These are phyloP conservation scores for Eugnorisma glareosa DNA, from an alignment of 2,888 invertebrate genomes.

Conservation along the genomic window DNA sequence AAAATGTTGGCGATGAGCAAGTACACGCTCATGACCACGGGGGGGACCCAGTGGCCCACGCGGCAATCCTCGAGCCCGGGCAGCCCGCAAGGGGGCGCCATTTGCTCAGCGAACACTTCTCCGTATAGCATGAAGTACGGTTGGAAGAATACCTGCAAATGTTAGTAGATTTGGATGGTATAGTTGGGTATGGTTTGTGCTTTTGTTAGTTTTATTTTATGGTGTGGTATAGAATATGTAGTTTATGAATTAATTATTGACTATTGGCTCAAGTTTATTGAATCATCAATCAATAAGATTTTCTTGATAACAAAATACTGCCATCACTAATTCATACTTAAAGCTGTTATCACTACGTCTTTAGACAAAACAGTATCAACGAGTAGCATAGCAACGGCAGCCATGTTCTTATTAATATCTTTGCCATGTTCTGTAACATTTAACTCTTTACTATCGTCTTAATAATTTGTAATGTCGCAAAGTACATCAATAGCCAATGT, in stretches of 20 bases:
- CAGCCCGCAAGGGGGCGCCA: constrained; percentile 97
- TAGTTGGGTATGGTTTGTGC: constrained; percentile 27
- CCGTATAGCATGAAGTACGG: constrained; percentile 99
- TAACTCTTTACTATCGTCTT: background rate
- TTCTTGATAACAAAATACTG: constrained; percentile 11
- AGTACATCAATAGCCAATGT: background rate
- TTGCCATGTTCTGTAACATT: background rate
- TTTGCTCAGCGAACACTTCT: constrained; percentile 99
- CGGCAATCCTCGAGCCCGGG: constrained; percentile 93
- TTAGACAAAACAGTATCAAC: background rate
- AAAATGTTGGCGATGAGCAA: constrained; percentile 99
- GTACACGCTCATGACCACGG: constrained; percentile 98
- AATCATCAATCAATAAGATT: background rate
- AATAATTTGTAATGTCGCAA: background rate
- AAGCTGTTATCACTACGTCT: background rate
- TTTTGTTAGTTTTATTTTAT: constrained; percentile 46
- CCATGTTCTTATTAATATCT: background rate
- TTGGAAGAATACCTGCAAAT: constrained; percentile 96
- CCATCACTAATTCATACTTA: background rate
- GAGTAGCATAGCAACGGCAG: background rate
- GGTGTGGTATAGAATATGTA: background rate
- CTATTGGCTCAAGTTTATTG: background rate
- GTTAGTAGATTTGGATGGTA: constrained; percentile 76
- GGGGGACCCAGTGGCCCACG: constrained; percentile 98
- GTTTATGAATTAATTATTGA: background rate